Base-by-base conservation (phyloP, 1,140 invertebrate species). In the Bombus soroeensis region DNA sequence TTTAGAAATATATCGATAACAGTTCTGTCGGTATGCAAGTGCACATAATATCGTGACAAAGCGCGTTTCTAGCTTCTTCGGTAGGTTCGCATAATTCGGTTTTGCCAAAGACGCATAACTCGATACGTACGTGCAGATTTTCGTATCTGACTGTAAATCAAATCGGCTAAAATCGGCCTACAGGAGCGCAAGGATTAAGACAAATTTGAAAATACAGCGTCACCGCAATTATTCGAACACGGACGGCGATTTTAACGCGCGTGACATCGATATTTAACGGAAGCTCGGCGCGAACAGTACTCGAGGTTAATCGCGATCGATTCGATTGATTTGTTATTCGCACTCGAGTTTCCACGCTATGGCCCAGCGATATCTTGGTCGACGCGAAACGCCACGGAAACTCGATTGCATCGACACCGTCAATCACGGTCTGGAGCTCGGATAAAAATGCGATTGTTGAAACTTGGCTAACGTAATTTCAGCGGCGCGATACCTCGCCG, bases 381-480 rank as follows among this genome's bases (percentile, higher is more conserved):
- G 62, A 81, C 66, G 12, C 37, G 86, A 41, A 79, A 84, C 71
- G 28, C 57, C 28, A 25, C 22, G 73, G 32, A 86, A 85, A 80
- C 34, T 68, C 70, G 72, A 88, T 88, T 73, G 73, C 83, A 81
- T 88, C 71, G 80, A 72, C 39, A 71, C 64, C 47, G 84, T 89
- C 88, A 81, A 83, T 89, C 87, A 72, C 71, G 66, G 34, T 3
- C 37, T 8, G 37, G 0, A 39, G 34, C 15, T 32, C n/a, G 64
- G 18, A 64, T 68, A 86, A 88, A 89, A 89, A 83, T 85, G 84
- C 80, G 76, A 89, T 89, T 87, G 87, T 87, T 86, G 83, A 73
- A 89, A 83, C 75, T 57, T 73, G 75, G 76, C 79, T 89, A 89
- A 89, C 75, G 80, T 75, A 72, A 89, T 89, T 89, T 88, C 59